Evolutionary conservation across 2,113 vertebrate genomes (phyloP).

Genomic region (Balaenoptera acutorostrata): DNA sequence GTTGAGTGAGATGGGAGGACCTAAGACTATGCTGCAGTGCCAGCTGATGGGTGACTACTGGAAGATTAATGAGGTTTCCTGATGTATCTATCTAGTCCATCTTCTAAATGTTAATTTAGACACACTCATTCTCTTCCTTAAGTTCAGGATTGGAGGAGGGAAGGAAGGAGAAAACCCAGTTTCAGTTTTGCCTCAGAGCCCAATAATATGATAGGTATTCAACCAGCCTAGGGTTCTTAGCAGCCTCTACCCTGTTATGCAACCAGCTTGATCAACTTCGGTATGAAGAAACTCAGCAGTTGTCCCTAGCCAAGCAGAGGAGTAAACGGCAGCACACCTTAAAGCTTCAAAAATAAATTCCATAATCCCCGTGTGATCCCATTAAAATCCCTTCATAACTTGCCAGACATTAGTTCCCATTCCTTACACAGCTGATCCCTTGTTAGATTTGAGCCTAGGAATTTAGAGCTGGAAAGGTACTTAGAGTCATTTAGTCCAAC

Average conservation of each 20-base stretch:
- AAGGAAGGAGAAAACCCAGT: not conserved
- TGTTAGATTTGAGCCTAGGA: not conserved
- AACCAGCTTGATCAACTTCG: not conserved
- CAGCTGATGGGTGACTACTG: not conserved
- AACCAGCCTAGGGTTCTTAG: not conserved
- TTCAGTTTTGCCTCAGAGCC: not conserved
- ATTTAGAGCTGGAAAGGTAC: not conserved
- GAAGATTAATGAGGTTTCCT: not conserved
- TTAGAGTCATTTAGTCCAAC: not conserved
- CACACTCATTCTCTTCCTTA: not conserved
- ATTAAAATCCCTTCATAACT: not conserved
- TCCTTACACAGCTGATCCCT: not conserved
- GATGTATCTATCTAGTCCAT: not conserved
- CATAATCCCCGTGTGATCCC: not conserved
- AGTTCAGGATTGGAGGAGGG: not conserved
- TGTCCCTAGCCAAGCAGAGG: not conserved
- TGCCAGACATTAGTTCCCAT: not conserved
- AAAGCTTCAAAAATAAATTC: not conserved
- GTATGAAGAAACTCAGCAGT: not conserved
- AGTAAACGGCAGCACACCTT: not conserved
- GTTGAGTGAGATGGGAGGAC: not conserved
- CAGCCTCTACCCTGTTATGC: not conserved
- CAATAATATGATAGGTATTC: not conserved
- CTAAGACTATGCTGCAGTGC: not conserved
- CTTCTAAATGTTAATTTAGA: not conserved